Base-by-base conservation (phyloP, 2,888 invertebrate genomes). In the Tipula unca region DNA sequence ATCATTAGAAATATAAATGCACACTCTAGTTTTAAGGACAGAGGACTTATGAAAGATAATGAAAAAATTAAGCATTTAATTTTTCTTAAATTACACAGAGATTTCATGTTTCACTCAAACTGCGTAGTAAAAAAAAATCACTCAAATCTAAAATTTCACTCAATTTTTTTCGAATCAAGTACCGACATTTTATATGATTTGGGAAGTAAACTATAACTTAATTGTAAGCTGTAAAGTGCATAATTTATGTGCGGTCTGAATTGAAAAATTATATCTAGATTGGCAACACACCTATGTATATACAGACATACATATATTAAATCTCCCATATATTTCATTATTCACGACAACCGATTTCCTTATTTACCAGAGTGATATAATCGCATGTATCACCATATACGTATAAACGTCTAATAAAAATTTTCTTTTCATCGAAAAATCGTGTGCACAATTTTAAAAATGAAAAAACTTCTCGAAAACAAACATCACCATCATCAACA, bases 381-480 rank as follows among this genome's bases (percentile, higher is more conserved):
- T 69, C 48, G 48, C 69, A n/a, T n/a, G n/a, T 48, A 48, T 48
- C 48, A 48, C 48, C 14, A 69, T 69, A 69, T 25, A 10, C 20
- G 25, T 69, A 10, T 25, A 69, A 25, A 25, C 14, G 25, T 69
- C 20, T 8, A 69, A 69, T 5, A 20, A 69, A 69, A 10, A 69
- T 69, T 69, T 69, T 69, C 69, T 69, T 69, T 69, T 69, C 69
- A 69, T 69, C 69, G 25, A 69, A 69, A 69, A 69, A 69, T 69
- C 69, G 69, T 69, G 69, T 69, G 69, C 69, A 69, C 69, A 69
- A 69, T 69, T 69, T 69, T 25, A 69, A 69, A 69, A 48, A 10
- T 10, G 25, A 8, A 25, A 48, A 17, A 54, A 20, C 69, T 25
- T 69, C 69, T 69, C 69, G 69, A 69, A 69, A 69, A 69, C 69